Percentiles rank a stretch among this genome's conserved stretches.
phyloP scores from a whole-genome alignment of 2,113 vertebrate species.

The Poicephalus gulielmi region DNA sequence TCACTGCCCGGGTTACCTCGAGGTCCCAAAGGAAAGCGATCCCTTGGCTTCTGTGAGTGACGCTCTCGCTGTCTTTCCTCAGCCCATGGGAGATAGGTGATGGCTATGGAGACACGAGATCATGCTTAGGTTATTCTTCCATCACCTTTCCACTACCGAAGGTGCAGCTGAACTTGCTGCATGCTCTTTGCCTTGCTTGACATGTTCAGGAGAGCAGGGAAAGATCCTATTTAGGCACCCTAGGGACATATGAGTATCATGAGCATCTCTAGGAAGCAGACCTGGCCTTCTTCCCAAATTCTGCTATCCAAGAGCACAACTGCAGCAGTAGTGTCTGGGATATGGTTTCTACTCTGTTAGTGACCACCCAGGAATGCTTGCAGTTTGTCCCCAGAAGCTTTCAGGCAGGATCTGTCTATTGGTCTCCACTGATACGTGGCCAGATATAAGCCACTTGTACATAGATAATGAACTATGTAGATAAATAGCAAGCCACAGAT shows the following conservation, averaged over 20 bases:
- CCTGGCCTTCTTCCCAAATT: not conserved
- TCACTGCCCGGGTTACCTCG: slow-evolving; percentile 56
- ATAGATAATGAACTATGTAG: rapidly evolving
- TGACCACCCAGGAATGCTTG: rapidly evolving
- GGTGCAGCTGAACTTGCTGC: not conserved
- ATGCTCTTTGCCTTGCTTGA: not conserved
- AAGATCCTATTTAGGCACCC: not conserved
- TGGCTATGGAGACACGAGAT: not conserved
- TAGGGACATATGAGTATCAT: not conserved
- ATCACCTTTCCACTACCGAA: not conserved
- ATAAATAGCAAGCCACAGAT: not conserved
- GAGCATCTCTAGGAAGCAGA: not conserved
- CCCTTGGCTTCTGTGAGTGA: not conserved
- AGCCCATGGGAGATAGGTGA: not conserved
- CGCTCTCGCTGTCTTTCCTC: not conserved
- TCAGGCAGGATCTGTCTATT: not conserved
- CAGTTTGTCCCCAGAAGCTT: not conserved
- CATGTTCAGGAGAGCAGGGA: rapidly evolving
- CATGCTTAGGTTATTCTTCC: not conserved
- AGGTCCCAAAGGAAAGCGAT: slow-evolving; percentile 63
- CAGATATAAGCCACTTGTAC: not conserved
- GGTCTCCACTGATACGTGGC: not conserved
- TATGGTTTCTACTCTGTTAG: not conserved
- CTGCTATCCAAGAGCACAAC: rapidly evolving
- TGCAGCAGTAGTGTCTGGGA: not conserved